Evolutionary conservation across 1,140 invertebrate species (phyloP).

Genomic region (Caenorhabditis remanei): DNA sequence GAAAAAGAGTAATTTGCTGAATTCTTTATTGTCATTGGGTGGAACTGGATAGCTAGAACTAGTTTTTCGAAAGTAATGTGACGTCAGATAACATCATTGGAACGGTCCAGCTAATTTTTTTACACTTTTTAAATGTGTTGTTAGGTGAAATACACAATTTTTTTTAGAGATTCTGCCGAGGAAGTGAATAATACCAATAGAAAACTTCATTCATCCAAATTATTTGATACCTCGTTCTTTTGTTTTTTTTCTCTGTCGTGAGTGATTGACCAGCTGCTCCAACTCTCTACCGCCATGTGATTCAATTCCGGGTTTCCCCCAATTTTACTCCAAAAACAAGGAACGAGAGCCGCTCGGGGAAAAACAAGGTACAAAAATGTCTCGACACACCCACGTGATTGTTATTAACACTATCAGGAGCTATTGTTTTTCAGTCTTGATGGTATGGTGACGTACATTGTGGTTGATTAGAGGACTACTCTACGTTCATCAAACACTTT

Average conservation of each 20-base stretch:
- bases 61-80: too few species aligned
- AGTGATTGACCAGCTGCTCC: slow-evolving; percentile 13
- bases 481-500: too few species aligned
- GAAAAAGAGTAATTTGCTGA: not conserved
- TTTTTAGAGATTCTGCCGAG: slow-evolving; percentile 30
- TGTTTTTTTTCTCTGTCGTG: not conserved
- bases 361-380: not conserved
- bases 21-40: not conserved
- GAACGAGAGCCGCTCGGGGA: not conserved
- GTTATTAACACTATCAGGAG: too few species aligned
- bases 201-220: not conserved
- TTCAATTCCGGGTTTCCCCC: not conserved
- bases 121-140: not conserved
- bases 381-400: too few species aligned
- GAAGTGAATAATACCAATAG: too few species aligned
- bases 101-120: too few species aligned
- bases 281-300: not conserved
- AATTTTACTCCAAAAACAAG: not conserved
- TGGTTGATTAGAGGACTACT: too few species aligned
- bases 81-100: too few species aligned
- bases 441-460: too few species aligned
- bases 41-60: too few species aligned
- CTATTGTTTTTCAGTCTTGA: too few species aligned
- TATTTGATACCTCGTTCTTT: not conserved
- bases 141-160: not conserved